Evolutionary conservation across 2,797 vertebrate genomes (phyloP).

Genomic region (Tachyglossus aculeatus): DNA sequence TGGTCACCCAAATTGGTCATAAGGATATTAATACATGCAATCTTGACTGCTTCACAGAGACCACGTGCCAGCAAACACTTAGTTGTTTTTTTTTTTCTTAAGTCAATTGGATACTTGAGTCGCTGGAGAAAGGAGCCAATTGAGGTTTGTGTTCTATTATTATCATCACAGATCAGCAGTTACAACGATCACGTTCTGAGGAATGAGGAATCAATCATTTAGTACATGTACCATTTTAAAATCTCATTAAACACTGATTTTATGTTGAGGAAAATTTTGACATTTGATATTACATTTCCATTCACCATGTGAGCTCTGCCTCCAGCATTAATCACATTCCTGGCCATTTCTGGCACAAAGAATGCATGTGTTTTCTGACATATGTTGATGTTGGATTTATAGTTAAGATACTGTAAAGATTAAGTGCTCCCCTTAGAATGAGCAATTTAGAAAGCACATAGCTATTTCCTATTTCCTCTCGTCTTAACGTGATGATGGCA

Average conservation of each 20-base stretch:
- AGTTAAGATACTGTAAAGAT: conserved; percentile 62
- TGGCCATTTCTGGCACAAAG: conserved; percentile 51
- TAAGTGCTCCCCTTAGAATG: conserved; percentile 66
- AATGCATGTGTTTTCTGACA: conserved; percentile 54
- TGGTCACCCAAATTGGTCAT: too few species aligned
- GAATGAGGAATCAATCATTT: neutral
- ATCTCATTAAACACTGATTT: neutral
- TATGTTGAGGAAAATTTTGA: neutral
- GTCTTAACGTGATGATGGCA: conserved; percentile 43
- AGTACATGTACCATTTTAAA: conserved; percentile 11
- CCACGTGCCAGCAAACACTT: too few species aligned
- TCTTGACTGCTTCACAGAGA: too few species aligned
- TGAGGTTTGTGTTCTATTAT: too few species aligned
- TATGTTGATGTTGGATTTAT: conserved; percentile 57
- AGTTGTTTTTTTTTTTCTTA: too few species aligned
- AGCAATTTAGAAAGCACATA: conserved; percentile 64
- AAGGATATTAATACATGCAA: too few species aligned
- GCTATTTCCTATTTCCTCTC: conserved; percentile 57
- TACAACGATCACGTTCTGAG: neutral
- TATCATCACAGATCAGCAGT: too few species aligned
- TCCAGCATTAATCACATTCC: conserved; percentile 32
- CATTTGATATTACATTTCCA: conserved; percentile 11
- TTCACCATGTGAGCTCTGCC: neutral
- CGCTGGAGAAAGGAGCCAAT: too few species aligned
- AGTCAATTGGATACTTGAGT: too few species aligned